phyloP scores from a whole-genome alignment of 2,113 vertebrate genomes.

The Oostethus manadensis region DNA sequence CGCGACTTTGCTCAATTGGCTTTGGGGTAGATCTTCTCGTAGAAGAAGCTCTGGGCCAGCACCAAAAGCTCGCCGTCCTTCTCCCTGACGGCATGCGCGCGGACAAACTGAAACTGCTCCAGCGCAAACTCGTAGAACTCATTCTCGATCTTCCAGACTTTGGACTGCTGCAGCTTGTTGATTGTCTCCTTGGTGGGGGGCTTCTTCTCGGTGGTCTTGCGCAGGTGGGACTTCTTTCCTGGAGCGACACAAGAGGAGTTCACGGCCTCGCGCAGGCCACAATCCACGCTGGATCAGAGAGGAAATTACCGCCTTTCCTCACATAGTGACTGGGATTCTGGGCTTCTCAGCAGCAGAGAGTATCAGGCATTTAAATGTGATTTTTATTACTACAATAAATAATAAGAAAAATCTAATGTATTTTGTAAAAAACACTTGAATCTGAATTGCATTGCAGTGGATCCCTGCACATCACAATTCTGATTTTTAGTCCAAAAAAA shows the following conservation, averaged over 20 bases:
- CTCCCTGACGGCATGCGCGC: constrained; percentile 89
- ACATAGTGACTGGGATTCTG: too few species aligned
- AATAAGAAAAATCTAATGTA: too few species aligned
- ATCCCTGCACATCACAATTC: too few species aligned
- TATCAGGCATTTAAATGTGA: too few species aligned
- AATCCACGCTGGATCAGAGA: too few species aligned
- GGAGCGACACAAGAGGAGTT: constrained; percentile 13
- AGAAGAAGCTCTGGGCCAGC: constrained; percentile 93
- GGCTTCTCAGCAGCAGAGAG: too few species aligned
- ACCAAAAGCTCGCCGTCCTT: constrained; percentile 92
- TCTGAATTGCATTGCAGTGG: too few species aligned
- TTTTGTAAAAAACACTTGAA: too few species aligned
- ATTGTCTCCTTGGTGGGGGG: constrained; percentile 91
- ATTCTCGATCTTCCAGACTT: constrained; percentile 98
- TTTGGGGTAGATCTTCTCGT: constrained; percentile 98
- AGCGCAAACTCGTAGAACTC: constrained; percentile 99
- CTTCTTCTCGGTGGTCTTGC: constrained; percentile 97
- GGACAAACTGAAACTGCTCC: constrained; percentile 94
- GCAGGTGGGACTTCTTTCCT: constrained; percentile 97
- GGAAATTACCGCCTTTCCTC: too few species aligned
- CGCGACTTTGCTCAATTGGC: constrained; percentile 70
- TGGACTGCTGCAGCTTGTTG: constrained; percentile 89
- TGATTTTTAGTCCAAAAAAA: too few species aligned
- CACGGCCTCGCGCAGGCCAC: background rate
- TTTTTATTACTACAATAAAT: too few species aligned